Evolutionary conservation across 2,113 vertebrate genomes (phyloP), one percentile per base, ranked within the genome.

Genomic region (Podarcis muralis): DNA sequence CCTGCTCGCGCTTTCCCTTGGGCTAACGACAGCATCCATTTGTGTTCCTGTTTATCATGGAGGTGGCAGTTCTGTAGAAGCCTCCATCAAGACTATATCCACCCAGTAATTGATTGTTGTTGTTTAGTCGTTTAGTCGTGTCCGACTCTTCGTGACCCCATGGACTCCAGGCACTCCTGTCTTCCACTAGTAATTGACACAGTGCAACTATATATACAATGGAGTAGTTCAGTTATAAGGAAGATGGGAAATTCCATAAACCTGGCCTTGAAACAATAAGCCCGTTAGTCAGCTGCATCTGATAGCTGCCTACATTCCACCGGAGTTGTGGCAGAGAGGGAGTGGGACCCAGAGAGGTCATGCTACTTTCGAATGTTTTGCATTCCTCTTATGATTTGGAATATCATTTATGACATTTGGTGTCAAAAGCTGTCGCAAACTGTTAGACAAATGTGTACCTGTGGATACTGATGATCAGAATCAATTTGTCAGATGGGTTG

Each of bases 211-310:
- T 81, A 9, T 57, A 79, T 84, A 22, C 87, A 90, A 53, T 12
- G 2, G 76, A 94, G 71, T 74, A 72, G 65, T 75, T 37, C 85
- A 82, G 3, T 91, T 85, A 89, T 91, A 65, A 84, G 81, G 72
- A 81, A 35, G 66, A 84, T 32, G 25, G 23, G 68, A 74, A 92
- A 81, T 66, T 22, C 80, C 57, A 6, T 65, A 81, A 91, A 80
- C 83, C 93, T 93, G 92, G 30, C 88, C 84, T 95, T 92, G 90
- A 84, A 86, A 81, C 72, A 82, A 94, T 92, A 81, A 35, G 75
- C 83, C 22, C 6, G 92, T 92, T 90, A 91, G 92, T 94, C 80
- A 85, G 0, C 22, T 65, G 48, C n/a, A 68, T 91, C 87, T 85
- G 80, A 43, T 79, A 71, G 13, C 23, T 75, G 80, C 11, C 27